A percentile compares a stretch with the other conserved stretches of the same genome.
phyloP scores from a whole-genome alignment of 2,888 invertebrate species.

The Ditula angustiorana region DNA sequence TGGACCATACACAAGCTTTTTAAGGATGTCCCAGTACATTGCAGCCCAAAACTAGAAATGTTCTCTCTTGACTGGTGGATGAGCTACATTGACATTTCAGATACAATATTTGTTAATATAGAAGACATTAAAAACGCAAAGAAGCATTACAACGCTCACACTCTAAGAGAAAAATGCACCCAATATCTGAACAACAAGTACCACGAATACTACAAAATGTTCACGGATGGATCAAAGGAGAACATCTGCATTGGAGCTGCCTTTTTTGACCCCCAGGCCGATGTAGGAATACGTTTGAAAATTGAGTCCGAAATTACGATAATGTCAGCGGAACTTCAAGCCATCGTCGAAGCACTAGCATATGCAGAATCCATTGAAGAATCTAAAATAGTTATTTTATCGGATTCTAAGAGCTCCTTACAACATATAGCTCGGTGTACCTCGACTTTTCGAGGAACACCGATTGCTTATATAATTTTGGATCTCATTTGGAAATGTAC shows the following conservation, averaged over 20 bases:
- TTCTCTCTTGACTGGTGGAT: background rate
- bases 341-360: slow-evolving; percentile 20
- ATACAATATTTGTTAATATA: background rate
- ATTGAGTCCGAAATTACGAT: background rate
- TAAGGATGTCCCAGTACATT: background rate
- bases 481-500: background rate
- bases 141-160: background rate
- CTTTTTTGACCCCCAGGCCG: background rate
- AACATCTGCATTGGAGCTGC: background rate
- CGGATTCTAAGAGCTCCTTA: slow-evolving; percentile 27
- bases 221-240: background rate
- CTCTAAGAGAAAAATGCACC: background rate
- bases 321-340: slow-evolving; percentile 22
- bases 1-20: background rate
- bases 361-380: background rate
- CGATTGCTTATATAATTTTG: slow-evolving; percentile 23
- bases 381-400: slow-evolving; percentile 7
- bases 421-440: slow-evolving; percentile 22
- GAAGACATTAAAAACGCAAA: background rate
- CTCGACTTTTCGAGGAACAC: slow-evolving; percentile 13
- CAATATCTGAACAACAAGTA: background rate
- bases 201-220: background rate
- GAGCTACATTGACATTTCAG: background rate
- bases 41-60: background rate
- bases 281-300: background rate